Percentiles rank a stretch among this genome's conserved stretches.
Evolutionary conservation across 2,113 vertebrate genomes (phyloP).

Genomic region (Microcebus ravelobensis): DNA sequence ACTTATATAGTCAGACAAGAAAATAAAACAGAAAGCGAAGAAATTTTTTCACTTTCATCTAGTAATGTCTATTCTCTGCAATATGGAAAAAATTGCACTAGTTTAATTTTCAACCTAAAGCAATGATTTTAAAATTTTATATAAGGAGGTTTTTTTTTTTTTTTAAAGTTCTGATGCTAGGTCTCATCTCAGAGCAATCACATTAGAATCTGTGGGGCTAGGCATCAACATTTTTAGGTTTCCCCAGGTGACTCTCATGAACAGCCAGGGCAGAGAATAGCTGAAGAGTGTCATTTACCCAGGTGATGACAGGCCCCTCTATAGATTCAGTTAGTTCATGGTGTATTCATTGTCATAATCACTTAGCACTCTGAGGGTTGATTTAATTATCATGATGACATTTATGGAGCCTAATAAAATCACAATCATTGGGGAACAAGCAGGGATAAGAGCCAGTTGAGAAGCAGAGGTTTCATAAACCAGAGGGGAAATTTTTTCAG

Average conservation of each 20-base stretch:
- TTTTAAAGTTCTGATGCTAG: not conserved
- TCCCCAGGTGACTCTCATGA: not conserved
- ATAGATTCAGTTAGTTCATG: not conserved
- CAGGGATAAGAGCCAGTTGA: not conserved
- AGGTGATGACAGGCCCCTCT: not conserved
- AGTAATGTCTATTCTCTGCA: not conserved
- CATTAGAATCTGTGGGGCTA: not conserved
- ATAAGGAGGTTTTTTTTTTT: not conserved
- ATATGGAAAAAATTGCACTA: not conserved
- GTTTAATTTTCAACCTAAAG: not conserved
- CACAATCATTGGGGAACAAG: not conserved
- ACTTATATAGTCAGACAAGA: not conserved
- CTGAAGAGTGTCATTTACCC: not conserved
- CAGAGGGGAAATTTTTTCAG: not conserved
- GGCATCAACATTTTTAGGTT: not conserved
- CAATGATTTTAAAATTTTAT: not conserved
- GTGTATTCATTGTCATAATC: not conserved
- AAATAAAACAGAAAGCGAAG: not conserved
- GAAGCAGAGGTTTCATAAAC: not conserved
- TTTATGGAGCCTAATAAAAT: slow-evolving; percentile 18
- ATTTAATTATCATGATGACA: not conserved
- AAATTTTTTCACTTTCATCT: not conserved
- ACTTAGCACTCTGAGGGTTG: not conserved
- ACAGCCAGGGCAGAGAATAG: not conserved
- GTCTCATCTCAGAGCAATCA: not conserved